A percentile compares a stretch with the other conserved stretches of the same genome.
Conservation (phyloP, 2,888 invertebrate species). For the Rotaria macrura region DNA sequence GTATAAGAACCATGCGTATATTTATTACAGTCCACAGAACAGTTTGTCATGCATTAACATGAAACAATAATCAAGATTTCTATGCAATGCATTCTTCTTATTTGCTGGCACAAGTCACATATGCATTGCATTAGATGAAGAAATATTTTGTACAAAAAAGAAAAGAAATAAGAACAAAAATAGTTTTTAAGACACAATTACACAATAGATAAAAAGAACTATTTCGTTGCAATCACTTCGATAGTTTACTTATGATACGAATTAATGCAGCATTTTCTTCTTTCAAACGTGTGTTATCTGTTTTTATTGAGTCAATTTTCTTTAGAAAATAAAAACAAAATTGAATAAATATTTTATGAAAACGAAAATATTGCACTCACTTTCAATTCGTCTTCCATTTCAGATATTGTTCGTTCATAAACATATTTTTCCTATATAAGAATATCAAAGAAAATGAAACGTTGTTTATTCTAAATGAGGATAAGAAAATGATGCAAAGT, state of each 20-base stretch:
- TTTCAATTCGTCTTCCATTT: conserved; percentile 96
- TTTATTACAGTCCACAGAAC: background rate
- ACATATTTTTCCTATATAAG: conserved; percentile 66
- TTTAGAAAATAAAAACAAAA: conserved; percentile 53
- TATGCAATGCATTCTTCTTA: background rate
- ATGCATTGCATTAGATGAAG: background rate
- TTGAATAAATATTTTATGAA: background rate
- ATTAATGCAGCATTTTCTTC: conserved; percentile 96
- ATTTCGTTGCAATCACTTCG: conserved; percentile 56
- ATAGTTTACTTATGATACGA: conserved; percentile 93
- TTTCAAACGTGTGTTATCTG: conserved; percentile 87
- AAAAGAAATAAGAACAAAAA: background rate
- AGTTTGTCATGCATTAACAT: background rate
- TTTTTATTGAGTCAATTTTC: conserved; percentile 74
- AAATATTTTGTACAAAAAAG: background rate
- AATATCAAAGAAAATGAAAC: background rate
- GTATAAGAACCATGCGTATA: too few relatives aligned
- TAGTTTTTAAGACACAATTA: background rate
- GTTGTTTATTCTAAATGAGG: too few relatives aligned
- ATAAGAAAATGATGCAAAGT: too few relatives aligned
- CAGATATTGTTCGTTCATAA: conserved; percentile 86
- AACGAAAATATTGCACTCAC: conserved; percentile 52
- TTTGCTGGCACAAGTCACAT: background rate
- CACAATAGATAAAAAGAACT: background rate
- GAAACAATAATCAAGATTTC: background rate